These are phyloP conservation scores for Empidonax alnorum DNA, from an alignment of 2,113 vertebrate species.

Conservation along the genomic window DNA sequence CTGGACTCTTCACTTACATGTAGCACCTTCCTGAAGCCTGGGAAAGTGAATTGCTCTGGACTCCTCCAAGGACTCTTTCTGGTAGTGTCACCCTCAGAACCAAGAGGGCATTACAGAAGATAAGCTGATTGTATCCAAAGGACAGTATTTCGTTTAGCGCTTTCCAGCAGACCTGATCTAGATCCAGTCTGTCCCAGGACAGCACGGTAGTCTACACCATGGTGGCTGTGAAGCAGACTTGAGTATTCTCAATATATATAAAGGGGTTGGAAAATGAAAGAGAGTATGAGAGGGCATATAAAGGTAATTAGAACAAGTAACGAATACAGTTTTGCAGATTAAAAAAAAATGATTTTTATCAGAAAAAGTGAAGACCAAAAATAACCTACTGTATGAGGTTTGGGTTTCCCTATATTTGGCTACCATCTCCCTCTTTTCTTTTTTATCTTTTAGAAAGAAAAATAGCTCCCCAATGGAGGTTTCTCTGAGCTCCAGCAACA, in stretches of 20 bases:
- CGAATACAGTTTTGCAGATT: neutral
- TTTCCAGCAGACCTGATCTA: neutral
- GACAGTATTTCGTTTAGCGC: neutral
- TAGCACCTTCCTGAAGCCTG: neutral
- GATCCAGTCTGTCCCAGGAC: neutral
- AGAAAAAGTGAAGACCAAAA: neutral
- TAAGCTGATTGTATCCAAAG: neutral
- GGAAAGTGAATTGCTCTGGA: neutral
- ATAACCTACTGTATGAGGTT: neutral
- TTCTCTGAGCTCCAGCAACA: neutral
- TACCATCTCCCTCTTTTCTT: neutral
- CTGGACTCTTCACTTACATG: neutral
- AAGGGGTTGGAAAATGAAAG: neutral
- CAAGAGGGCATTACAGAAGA: neutral
- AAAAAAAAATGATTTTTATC: neutral
- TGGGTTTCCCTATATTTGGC: neutral
- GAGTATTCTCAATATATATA: neutral
- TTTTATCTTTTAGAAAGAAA: neutral
- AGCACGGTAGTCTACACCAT: rapidly evolving
- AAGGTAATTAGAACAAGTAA: neutral
- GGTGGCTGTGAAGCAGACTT: neutral
- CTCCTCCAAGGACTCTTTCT: neutral
- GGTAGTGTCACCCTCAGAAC: neutral
- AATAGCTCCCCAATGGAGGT: neutral
- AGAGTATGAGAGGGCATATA: neutral